Percentiles rank a stretch among this genome's conserved stretches.
These are phyloP conservation scores for Eutrigla gurnardus DNA, from an alignment of 2,797 vertebrate species.

Conservation along the genomic window DNA sequence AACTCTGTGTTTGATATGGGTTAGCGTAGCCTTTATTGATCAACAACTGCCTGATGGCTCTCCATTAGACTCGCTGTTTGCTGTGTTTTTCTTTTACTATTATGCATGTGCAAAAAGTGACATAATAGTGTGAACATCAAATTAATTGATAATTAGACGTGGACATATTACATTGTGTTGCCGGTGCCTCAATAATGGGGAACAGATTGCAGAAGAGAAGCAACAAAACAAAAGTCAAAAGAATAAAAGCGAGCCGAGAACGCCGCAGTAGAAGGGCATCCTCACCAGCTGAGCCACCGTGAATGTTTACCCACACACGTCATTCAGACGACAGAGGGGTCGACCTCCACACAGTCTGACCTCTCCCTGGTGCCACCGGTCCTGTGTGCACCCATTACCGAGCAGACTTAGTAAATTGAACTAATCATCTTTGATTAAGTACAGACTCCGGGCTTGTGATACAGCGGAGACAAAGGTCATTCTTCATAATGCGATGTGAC, in stretches of 20 bases:
- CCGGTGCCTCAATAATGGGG: neutral
- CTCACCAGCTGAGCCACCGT: constrained; percentile 31
- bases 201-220: neutral
- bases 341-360: constrained; percentile 59
- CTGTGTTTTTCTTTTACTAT: neutral
- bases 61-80: neutral
- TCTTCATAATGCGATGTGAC: constrained; percentile 77
- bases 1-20: constrained; percentile 11
- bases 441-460: constrained; percentile 70
- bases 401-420: constrained; percentile 80
- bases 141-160: neutral
- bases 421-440: constrained; percentile 85
- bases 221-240: neutral
- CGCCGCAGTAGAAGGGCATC: constrained; percentile 14
- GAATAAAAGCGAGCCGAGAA: neutral
- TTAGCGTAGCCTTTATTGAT: neutral
- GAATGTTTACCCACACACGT: constrained; percentile 57
- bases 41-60: neutral
- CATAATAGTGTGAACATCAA: neutral
- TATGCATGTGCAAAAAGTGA: neutral
- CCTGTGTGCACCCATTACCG: constrained; percentile 63
- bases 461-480: constrained; percentile 79
- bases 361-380: constrained; percentile 61
- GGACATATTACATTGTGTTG: neutral
- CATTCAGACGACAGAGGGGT: constrained; percentile 45